A percentile compares a stretch with the other conserved stretches of the same genome.
phyloP scores from a whole-genome alignment of 37 sponge, comb jelly and placozoan genomes.

The Cliona cf. orientalis region DNA sequence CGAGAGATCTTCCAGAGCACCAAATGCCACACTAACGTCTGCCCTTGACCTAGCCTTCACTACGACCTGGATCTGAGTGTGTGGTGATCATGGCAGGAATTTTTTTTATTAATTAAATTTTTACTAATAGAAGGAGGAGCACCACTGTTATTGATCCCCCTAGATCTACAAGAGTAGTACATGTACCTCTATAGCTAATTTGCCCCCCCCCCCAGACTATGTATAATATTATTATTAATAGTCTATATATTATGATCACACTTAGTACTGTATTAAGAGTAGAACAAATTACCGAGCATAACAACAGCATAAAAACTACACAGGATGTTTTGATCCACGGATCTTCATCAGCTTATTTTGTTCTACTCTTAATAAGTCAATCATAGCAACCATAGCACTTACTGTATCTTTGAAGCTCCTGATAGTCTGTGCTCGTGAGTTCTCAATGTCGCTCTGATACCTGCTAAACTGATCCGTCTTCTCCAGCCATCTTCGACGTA shows the following conservation, averaged over 20 bases:
- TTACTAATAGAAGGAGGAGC: background rate
- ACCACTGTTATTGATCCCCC: too few species aligned
- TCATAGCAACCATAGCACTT: background rate
- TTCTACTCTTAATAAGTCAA: too few species aligned
- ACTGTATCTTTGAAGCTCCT: constrained; percentile 29
- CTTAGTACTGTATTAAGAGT: too few species aligned
- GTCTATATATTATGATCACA: too few species aligned
- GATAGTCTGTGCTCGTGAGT: background rate
- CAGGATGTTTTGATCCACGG: too few species aligned
- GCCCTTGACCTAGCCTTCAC: constrained; percentile 19
- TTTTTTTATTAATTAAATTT: background rate
- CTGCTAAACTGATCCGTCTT: constrained; percentile 27
- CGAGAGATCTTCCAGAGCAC: background rate
- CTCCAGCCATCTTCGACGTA: constrained; percentile 1
- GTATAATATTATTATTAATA: too few species aligned
- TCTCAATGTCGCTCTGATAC: constrained; percentile 14
- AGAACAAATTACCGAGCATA: too few species aligned
- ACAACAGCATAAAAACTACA: too few species aligned
- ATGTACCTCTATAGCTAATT: too few species aligned
- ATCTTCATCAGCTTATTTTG: too few species aligned
- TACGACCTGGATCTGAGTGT: constrained; percentile 13
- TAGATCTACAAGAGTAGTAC: too few species aligned
- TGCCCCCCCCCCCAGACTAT: too few species aligned
- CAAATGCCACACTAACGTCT: constrained; percentile 25
- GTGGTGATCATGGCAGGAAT: background rate